Evolutionary conservation across 2,113 vertebrate genomes (phyloP), one percentile per base, ranked within the genome.

Genomic region (Mobula hypostoma): DNA sequence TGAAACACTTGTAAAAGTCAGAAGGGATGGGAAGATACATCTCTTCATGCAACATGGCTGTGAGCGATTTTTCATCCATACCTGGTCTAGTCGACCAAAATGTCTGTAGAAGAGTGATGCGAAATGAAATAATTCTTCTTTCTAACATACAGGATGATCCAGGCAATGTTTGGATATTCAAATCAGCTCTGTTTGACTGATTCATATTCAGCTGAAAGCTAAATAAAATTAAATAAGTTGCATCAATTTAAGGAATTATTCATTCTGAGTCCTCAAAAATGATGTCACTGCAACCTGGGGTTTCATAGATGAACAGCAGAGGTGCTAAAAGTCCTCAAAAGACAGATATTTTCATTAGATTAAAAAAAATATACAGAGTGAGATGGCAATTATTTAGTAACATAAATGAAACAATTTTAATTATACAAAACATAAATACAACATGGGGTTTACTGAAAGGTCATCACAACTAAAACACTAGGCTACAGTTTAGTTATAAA

Each of bases 111-210:
- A 90, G 61, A 5, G 1, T 29, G 15, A 90, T 19, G 85, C 66
- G 17, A 61, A 90, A 90, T 88, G 58, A 88, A 63, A 29, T 88
- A 63, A 88, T 88, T 88, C 85, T 79, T 58, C 85, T n/a, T 11
- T 29, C 2, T n/a, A 87, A 63, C 24, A 88, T 63, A 1, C 14
- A 19, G 85, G 40, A 15, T 66, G n/a, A 66, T 14, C 1, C 85
- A 90, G 58, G 21, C 70, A 11, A 72, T 76, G 24, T 7, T 74
- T 72, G 9, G 17, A 48, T 27, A 14, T 56, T 76, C 40, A 48
- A 70, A 40, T 93, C 29, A 93, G 40, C 70, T 92, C 68, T 48
- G 27, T 29, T n/a, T 74, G 19, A 56, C 91, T 74, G 40, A 70
- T 74, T 56, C 27, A 56, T 93, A 56, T 74, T 93, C 91, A 74